Evolutionary conservation across 2,113 vertebrate genomes (phyloP).

Genomic region (Crotophaga sulcirostris): DNA sequence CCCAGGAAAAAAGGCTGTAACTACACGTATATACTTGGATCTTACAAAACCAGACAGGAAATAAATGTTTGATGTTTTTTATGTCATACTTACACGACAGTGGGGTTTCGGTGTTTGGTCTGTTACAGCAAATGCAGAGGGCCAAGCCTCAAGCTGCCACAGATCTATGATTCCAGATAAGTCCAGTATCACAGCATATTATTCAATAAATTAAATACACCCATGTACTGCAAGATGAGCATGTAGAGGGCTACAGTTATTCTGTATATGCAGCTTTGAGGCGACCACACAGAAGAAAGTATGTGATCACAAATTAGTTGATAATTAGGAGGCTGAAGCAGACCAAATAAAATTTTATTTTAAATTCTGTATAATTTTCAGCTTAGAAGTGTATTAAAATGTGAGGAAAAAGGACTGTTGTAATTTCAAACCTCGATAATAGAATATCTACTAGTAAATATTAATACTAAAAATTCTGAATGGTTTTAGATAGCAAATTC

Average conservation of each 20-base stretch:
- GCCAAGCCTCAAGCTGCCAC: background rate
- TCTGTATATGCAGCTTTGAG: background rate
- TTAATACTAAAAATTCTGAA: background rate
- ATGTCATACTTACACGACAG: background rate
- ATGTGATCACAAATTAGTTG: background rate
- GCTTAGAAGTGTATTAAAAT: background rate
- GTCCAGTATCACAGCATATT: background rate
- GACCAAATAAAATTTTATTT: background rate
- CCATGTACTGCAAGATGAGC: background rate
- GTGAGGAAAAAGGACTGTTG: background rate
- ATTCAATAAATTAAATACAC: background rate
- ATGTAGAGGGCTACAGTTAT: background rate
- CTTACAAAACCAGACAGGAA: background rate
- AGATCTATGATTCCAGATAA: background rate
- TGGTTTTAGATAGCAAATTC: background rate
- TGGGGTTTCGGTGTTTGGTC: background rate
- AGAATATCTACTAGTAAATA: background rate
- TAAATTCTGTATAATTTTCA: background rate
- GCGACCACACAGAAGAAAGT: background rate
- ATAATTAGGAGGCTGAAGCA: background rate
- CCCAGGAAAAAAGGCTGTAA: background rate
- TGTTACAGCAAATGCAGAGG: background rate
- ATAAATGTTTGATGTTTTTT: background rate
- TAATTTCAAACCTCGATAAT: background rate
- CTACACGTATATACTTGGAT: background rate